phyloP scores from a whole-genome alignment of 2,888 invertebrate species.

The Smittia aterrima region DNA sequence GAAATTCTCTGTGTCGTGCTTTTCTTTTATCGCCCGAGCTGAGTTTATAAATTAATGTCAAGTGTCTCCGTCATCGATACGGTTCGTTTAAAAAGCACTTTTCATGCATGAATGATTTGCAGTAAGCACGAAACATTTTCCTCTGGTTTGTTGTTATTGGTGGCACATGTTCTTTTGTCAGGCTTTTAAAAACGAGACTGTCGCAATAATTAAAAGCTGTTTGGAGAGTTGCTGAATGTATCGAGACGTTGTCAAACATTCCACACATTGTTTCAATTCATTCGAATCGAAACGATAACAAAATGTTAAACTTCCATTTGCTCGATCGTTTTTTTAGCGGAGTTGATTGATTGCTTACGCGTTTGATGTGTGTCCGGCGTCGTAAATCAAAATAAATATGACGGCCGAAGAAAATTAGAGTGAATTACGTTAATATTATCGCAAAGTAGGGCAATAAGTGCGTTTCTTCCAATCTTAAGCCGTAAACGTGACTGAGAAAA shows the following conservation, averaged over 20 bases:
- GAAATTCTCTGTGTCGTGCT: constrained; percentile 8
- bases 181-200: background rate
- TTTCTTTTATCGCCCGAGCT: background rate
- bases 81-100: constrained; percentile 6
- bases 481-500: background rate
- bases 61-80: background rate
- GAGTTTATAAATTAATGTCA: constrained; percentile 8
- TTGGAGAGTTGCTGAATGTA: background rate
- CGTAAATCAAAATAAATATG: background rate
- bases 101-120: constrained; percentile 4
- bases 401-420: background rate
- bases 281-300: background rate
- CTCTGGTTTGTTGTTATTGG: background rate
- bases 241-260: background rate
- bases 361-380: background rate
- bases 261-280: background rate
- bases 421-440: background rate
- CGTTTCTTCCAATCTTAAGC: background rate
- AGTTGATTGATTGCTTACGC: constrained; percentile 15
- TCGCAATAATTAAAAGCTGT: background rate
- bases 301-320: background rate
- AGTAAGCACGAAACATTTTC: background rate
- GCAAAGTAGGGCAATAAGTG: background rate
- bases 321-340: background rate
- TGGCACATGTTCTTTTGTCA: background rate